Conservation (phyloP, 53 echinoderm and acorn worm species). For the Henricia sp. region DNA sequence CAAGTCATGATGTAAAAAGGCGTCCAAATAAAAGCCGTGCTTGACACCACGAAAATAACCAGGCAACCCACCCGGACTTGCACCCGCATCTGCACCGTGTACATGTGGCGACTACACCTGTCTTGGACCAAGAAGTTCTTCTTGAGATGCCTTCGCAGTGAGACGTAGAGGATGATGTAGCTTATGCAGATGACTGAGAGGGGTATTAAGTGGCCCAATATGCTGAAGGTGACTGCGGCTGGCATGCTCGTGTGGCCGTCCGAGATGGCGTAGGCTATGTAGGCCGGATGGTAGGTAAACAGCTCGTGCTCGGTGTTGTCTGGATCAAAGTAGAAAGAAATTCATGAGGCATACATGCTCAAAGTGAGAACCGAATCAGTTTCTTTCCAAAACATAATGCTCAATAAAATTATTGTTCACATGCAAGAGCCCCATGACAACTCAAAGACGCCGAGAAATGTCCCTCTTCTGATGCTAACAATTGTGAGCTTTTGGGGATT, state of each 20-base stretch:
- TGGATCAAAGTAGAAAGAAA: neutral
- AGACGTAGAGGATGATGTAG: slow-evolving; percentile 35
- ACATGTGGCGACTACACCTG: slow-evolving; percentile 26
- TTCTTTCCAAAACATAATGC: no score
- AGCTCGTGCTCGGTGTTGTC: slow-evolving; percentile 12
- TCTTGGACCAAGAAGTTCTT: slow-evolving; percentile 36
- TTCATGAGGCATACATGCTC: neutral
- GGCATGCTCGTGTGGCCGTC: neutral
- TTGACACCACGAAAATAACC: slow-evolving; percentile 31
- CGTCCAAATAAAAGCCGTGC: slow-evolving; percentile 20
- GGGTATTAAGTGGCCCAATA: slow-evolving; percentile 7
- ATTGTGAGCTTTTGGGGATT: no score
- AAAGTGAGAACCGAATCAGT: neutral
- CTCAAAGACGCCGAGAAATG: no score
- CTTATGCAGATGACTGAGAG: slow-evolving; percentile 41
- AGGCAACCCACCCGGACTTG: slow-evolving; percentile 44
- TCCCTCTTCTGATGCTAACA: no score
- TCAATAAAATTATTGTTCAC: no score
- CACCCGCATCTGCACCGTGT: slow-evolving; percentile 40
- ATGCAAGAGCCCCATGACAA: no score
- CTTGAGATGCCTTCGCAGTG: slow-evolving; percentile 26
- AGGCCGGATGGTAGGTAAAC: slow-evolving; percentile 32
- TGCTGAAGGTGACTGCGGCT: neutral
- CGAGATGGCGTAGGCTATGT: slow-evolving; percentile 16
- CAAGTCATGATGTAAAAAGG: slow-evolving; percentile 32